Conservation (phyloP, 1,140 invertebrate genomes). For the Leptoteleia sp. region DNA sequence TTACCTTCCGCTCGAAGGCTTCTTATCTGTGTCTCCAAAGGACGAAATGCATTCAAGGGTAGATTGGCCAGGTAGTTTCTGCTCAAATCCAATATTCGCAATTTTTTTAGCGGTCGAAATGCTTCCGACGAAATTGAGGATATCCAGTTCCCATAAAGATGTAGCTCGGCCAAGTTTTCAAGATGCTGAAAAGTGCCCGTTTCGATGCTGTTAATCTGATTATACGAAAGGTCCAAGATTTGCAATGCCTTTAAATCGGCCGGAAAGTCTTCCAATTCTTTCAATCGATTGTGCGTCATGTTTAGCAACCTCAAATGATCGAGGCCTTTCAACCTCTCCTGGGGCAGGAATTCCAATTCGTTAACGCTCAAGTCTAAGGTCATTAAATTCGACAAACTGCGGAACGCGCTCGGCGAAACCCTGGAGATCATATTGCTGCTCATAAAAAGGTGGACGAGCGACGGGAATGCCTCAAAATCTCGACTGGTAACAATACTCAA, state of each 20-base stretch:
- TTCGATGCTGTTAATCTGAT: constrained; percentile 89
- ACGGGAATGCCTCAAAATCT: constrained; percentile 93
- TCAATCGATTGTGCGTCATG: constrained; percentile 90
- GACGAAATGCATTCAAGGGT: constrained; percentile 87
- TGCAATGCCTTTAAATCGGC: constrained; percentile 88
- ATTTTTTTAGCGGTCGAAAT: constrained; percentile 89
- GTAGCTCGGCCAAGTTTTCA: constrained; percentile 87
- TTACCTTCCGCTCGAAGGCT: constrained; percentile 89
- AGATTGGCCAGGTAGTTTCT: constrained; percentile 91
- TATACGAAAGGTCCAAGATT: constrained; percentile 90
- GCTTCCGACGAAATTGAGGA: constrained; percentile 88
- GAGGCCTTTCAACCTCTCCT: constrained; percentile 91
- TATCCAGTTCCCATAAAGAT: constrained; percentile 92
- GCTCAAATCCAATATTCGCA: constrained; percentile 89
- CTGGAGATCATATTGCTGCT: constrained; percentile 88
- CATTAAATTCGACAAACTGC: constrained; percentile 87
- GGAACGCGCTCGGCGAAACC: constrained; percentile 92
- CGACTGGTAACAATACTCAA: constrained; percentile 91
- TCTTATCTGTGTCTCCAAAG: constrained; percentile 90
- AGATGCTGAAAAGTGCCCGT: constrained; percentile 89
- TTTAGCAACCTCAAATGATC: constrained; percentile 88
- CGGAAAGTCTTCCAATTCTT: constrained; percentile 92
- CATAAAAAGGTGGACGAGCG: constrained; percentile 88
- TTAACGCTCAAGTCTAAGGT: constrained; percentile 92
- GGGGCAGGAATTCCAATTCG: constrained; percentile 90